These are phyloP conservation scores for Zoanthus sociatus DNA, from an alignment of 92 coral and sea anemone species.

Conservation along the genomic window DNA sequence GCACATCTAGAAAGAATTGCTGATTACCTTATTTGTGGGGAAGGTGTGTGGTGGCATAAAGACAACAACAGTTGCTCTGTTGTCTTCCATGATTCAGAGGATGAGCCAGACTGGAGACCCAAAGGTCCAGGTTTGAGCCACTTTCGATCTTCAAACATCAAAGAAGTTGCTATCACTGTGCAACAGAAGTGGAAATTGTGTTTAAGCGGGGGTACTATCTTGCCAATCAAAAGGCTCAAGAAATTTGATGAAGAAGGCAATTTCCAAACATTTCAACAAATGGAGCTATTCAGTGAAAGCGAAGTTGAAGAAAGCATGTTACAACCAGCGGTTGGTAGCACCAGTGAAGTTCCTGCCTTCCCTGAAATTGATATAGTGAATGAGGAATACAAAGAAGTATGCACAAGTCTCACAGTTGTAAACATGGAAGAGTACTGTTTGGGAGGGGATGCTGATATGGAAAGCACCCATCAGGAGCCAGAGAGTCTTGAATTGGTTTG, in stretches of 20 bases:
- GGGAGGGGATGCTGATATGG: neutral
- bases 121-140: neutral
- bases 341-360: neutral
- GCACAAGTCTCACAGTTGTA: constrained; percentile 12
- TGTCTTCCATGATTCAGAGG: neutral
- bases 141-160: neutral
- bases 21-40: neutral
- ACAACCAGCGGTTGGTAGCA: neutral
- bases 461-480: neutral
- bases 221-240: no score
- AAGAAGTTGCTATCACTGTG: neutral
- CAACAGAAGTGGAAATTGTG: no score
- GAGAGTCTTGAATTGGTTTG: neutral
- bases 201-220: no score
- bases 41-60: neutral
- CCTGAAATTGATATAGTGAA: constrained; percentile 16
- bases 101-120: neutral
- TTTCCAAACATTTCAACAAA: no score
- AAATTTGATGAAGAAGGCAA: no score
- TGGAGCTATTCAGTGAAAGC: constrained; percentile 16
- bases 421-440: neutral
- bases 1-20: constrained; percentile 3
- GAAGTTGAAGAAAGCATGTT: constrained; percentile 1
- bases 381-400: constrained; percentile 21
- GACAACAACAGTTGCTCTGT: constrained; percentile 7